These are phyloP conservation scores for Holothuria leucospilota DNA, from an alignment of 53 echinoderm and acorn worm species.

Conservation along the genomic window DNA sequence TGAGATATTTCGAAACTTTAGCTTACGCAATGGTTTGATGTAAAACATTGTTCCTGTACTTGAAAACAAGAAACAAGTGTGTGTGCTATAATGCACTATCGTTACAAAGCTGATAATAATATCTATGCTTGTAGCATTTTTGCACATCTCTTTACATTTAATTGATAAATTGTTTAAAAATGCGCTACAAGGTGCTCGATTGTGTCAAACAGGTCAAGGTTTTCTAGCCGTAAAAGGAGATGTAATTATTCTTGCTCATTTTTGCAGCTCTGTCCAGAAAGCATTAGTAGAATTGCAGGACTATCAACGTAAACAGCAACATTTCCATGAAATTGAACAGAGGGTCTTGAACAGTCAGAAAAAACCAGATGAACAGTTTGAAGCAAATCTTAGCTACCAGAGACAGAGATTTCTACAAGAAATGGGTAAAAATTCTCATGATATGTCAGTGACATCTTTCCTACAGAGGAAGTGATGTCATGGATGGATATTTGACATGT, in stretches of 20 bases:
- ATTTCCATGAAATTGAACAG: conserved; percentile 82
- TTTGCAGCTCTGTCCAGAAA: conserved; percentile 80
- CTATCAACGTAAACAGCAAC: conserved; percentile 88
- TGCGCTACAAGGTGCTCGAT: background rate
- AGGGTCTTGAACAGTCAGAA: conserved; percentile 67
- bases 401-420: conserved; percentile 79
- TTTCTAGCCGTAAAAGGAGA: background rate
- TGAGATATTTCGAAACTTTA: too few species aligned
- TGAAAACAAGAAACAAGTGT: too few species aligned
- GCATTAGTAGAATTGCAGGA: conserved; percentile 92
- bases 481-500: too few species aligned
- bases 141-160: too few species aligned
- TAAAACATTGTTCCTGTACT: too few species aligned
- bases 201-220: background rate
- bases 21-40: too few species aligned
- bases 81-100: too few species aligned
- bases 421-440: conserved; percentile 55
- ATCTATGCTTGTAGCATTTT: too few species aligned
- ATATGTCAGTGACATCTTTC: background rate
- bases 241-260: background rate
- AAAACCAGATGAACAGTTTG: conserved; percentile 86
- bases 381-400: conserved; percentile 90
- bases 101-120: too few species aligned
- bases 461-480: too few species aligned
- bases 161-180: background rate